phyloP scores from a whole-genome alignment of 2,888 invertebrate species.

The Morpho achilles region DNA sequence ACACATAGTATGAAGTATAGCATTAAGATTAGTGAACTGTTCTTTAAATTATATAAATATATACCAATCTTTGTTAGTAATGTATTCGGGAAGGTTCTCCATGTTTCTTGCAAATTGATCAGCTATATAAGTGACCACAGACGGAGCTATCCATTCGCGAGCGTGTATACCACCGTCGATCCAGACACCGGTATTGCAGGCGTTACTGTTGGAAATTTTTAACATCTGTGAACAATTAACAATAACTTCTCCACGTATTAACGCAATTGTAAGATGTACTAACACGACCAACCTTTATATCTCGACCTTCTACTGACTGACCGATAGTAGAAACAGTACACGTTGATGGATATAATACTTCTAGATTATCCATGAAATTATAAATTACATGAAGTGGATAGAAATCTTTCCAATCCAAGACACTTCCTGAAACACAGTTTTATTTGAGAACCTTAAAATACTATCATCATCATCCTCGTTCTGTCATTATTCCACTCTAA shows the following conservation, averaged over 20 bases:
- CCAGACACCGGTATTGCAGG: conserved; percentile 84
- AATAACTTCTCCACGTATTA: conserved; percentile 5
- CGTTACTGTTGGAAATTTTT: conserved; percentile 85
- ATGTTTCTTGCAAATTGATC: conserved; percentile 85
- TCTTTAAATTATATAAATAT: conserved; percentile 16
- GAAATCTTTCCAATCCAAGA: conserved; percentile 87
- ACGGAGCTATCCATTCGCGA: conserved; percentile 93
- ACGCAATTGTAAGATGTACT: background rate
- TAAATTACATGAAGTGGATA: conserved; percentile 85
- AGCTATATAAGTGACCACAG: conserved; percentile 87
- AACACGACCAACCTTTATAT: conserved; percentile 79
- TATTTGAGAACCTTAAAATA: too few relatives aligned
- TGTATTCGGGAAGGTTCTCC: conserved; percentile 78
- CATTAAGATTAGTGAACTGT: too few relatives aligned
- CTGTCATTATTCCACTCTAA: too few relatives aligned
- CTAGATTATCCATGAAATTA: conserved; percentile 85
- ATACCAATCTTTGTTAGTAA: conserved; percentile 92
- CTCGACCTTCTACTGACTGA: conserved; percentile 84
- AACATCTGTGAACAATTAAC: conserved; percentile 51
- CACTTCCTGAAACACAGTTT: conserved; percentile 39
- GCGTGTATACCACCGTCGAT: conserved; percentile 92
- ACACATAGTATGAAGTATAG: too few relatives aligned
- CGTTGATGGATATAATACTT: conserved; percentile 84
- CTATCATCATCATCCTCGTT: too few relatives aligned
- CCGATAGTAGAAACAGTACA: conserved; percentile 88